These are phyloP conservation scores for Macrocentrus cingulum DNA, from an alignment of 1,140 invertebrate species.

Conservation along the genomic window DNA sequence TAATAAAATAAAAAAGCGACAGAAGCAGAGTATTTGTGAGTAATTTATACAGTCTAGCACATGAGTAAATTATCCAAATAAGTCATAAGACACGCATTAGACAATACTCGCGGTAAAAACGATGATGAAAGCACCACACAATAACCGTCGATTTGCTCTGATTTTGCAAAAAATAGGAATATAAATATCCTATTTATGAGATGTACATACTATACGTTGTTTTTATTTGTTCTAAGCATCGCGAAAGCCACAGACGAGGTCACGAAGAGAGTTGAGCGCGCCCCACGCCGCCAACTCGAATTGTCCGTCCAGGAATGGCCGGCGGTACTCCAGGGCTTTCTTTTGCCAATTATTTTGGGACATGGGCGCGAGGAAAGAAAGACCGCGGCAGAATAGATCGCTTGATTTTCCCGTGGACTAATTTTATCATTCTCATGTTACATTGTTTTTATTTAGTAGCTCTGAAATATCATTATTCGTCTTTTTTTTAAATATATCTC, in stretches of 20 bases:
- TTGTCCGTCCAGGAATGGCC: conserved; percentile 56
- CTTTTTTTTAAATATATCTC: too few relatives aligned
- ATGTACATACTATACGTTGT: too few relatives aligned
- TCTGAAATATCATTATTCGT: neutral
- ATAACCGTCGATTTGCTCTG: too few relatives aligned
- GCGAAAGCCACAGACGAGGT: too few relatives aligned
- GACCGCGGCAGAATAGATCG: conserved; percentile 52
- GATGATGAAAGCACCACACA: conserved; percentile 7
- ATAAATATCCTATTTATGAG: too few relatives aligned
- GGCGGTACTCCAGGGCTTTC: conserved; percentile 47
- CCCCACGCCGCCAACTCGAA: conserved; percentile 55
- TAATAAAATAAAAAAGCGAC: neutral
- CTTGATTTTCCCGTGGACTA: conserved; percentile 55
- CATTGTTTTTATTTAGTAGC: conserved; percentile 4
- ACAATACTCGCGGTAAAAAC: neutral
- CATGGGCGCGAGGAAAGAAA: conserved; percentile 53
- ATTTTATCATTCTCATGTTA: conserved; percentile 34
- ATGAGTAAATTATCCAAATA: conserved; percentile 45
- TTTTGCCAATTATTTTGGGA: conserved; percentile 61
- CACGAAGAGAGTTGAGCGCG: neutral
- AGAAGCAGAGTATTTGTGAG: conserved; percentile 41
- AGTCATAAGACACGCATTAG: neutral
- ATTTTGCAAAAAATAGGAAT: too few relatives aligned
- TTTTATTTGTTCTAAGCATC: too few relatives aligned
- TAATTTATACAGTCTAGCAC: conserved; percentile 45